A percentile compares a stretch with the other conserved stretches of the same genome.
phyloP scores from a whole-genome alignment of 2,888 invertebrate genomes.

The Abscondita cerata region DNA sequence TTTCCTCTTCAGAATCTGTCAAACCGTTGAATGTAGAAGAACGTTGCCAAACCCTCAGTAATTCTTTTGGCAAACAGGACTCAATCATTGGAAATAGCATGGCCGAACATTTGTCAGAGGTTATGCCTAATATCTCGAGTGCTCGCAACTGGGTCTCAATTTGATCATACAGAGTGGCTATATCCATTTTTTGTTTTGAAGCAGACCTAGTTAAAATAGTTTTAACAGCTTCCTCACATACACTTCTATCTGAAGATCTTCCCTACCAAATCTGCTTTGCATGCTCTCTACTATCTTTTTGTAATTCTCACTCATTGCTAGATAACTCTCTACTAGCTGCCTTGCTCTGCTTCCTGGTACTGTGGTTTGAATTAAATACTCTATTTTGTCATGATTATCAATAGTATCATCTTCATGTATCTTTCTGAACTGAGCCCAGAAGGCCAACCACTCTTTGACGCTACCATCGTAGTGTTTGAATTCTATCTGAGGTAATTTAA shows the following conservation, averaged over 20 bases:
- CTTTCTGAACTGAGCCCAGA: constrained; percentile 16
- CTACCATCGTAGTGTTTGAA: not conserved
- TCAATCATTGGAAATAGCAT: not conserved
- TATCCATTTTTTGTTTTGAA: not conserved
- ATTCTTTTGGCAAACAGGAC: not conserved
- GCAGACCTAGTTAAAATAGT: not conserved
- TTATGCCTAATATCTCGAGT: constrained; percentile 43
- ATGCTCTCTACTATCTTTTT: constrained; percentile 14
- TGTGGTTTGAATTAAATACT: constrained; percentile 39
- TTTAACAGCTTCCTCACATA: not conserved
- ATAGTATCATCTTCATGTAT: constrained; percentile 37
- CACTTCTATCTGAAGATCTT: constrained; percentile 27
- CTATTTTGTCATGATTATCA: constrained; percentile 36
- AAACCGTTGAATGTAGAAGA: too few relatives aligned
- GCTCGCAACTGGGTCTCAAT: constrained; percentile 46
- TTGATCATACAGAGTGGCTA: constrained; percentile 31
- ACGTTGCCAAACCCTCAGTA: not conserved
- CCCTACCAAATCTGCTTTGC: not conserved
- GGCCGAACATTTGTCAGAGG: too few relatives aligned
- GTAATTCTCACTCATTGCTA: constrained; percentile 37
- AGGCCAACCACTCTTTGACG: not conserved
- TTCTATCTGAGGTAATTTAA: too few relatives aligned
- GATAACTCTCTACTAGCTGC: constrained; percentile 38
- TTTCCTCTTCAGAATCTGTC: too few relatives aligned
- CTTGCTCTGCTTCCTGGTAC: constrained; percentile 29